Evolutionary conservation across 2,113 vertebrate genomes (phyloP), one percentile per base, ranked within the genome.

Genomic region (Takifugu bimaculatus): DNA sequence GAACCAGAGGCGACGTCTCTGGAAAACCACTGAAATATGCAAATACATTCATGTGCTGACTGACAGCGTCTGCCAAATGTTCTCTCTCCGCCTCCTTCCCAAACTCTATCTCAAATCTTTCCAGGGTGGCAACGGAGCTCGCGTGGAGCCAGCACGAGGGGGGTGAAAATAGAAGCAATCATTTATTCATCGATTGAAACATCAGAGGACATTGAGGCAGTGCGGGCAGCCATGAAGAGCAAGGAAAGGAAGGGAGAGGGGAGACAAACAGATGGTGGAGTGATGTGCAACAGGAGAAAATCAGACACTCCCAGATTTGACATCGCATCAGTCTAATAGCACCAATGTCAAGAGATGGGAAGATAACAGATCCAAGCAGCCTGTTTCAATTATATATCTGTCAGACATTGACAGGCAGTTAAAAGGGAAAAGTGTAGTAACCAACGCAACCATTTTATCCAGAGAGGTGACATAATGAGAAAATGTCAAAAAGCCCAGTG

Each of bases 131-230:
- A 68, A 68, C 77, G 63, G 44, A 60, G 76, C 75, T 65, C 60
- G 68, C 71, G 2, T n/a, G 15, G 13, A 48, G 75, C 84, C 68
- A 74, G 76, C 68, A 61, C 74, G 77, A 57, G 63, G 68, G 2
- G 53, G 67, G 81, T 80, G 82, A 89, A 86, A 89, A 90, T 90
- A 90, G 88, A 87, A 88, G 84, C 85, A 87, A 89, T 90, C 84
- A 88, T 88, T 91, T 89, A 90, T 91, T 90, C 82, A 91, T 90
- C 66, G 87, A 89, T 90, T 89, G 87, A 87, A 88, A 88, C 84
- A 88, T 91, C 88, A 87, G 82, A 86, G 76, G 80, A 71, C 70
- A 73, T 65, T 68, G 65, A 82, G 74, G 73, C 76, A 68, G 68
- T 49, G 65, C 61, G 67, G 62, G 65, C 74, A 74, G 70, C 72